phyloP scores from a whole-genome alignment of 2,797 vertebrate species.

The Artibeus lituratus region DNA sequence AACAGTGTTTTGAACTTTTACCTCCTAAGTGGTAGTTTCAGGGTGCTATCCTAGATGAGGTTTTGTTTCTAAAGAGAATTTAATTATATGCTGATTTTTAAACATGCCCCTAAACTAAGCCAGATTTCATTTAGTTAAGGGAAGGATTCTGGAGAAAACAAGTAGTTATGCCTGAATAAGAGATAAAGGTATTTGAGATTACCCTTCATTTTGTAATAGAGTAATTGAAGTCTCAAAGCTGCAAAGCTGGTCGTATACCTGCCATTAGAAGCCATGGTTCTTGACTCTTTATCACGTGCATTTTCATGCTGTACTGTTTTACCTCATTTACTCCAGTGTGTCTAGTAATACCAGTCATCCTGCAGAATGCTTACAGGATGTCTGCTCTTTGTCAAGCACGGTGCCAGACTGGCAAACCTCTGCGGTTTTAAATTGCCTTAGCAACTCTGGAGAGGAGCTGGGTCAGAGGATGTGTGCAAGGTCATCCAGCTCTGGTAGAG shows the following conservation, averaged over 20 bases:
- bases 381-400: not conserved
- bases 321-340: not conserved
- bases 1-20: not conserved
- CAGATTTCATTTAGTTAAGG: not conserved
- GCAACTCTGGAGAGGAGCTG: not conserved
- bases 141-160: not conserved
- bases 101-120: not conserved
- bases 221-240: not conserved
- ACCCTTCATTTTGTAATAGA: not conserved
- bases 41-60: not conserved
- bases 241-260: not conserved
- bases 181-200: not conserved
- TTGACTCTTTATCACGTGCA: not conserved
- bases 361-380: too few species aligned
- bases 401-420: not conserved
- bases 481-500: not conserved
- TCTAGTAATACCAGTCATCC: not conserved
- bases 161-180: not conserved
- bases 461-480: not conserved
- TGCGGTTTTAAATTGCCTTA: not conserved
- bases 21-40: not conserved
- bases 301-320: not conserved
- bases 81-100: not conserved
- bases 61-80: not conserved
- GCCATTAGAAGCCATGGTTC: not conserved